Evolutionary conservation across 2,113 vertebrate species (phyloP).

Genomic region (Mastomys coucha): DNA sequence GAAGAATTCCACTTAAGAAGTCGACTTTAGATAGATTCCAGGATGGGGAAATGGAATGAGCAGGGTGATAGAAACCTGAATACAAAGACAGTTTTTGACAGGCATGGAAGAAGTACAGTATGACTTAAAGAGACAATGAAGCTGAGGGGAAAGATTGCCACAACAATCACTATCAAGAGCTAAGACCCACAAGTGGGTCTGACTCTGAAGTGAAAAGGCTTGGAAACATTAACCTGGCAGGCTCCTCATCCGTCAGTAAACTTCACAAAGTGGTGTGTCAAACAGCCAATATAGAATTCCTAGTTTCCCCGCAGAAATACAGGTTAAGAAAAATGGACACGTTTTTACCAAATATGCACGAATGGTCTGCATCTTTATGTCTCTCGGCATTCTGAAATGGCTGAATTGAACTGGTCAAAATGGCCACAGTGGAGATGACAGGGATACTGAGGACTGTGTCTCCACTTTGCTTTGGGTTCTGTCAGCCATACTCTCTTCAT

Average conservation of each 20-base stretch:
- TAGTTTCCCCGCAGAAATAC: conserved; percentile 62
- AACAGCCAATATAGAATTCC: conserved; percentile 72
- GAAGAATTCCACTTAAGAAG: conserved; percentile 66
- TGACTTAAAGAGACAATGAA: conserved; percentile 57
- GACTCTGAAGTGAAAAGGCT: conserved; percentile 36
- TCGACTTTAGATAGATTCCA: conserved; percentile 42
- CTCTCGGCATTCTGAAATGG: conserved; percentile 83
- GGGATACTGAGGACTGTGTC: conserved; percentile 68
- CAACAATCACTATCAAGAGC: not conserved
- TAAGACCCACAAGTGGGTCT: not conserved
- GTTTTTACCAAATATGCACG: conserved; percentile 73
- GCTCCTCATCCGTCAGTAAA: conserved; percentile 57
- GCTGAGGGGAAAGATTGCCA: not conserved
- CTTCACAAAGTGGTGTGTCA: conserved; percentile 60
- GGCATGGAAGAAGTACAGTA: conserved; percentile 23
- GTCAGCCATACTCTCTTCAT: conserved; percentile 65
- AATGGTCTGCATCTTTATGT: conserved; percentile 75
- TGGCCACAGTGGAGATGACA: conserved; percentile 84
- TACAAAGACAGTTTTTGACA: conserved; percentile 53
- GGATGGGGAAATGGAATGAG: not conserved
- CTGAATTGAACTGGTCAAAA: conserved; percentile 83
- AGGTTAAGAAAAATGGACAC: conserved; percentile 68
- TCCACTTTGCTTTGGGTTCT: conserved; percentile 79
- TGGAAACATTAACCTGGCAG: conserved; percentile 39
- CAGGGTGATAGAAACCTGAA: conserved; percentile 27